These are phyloP conservation scores for Orchestes rusci DNA, from an alignment of 2,888 invertebrate species.

Conservation along the genomic window DNA sequence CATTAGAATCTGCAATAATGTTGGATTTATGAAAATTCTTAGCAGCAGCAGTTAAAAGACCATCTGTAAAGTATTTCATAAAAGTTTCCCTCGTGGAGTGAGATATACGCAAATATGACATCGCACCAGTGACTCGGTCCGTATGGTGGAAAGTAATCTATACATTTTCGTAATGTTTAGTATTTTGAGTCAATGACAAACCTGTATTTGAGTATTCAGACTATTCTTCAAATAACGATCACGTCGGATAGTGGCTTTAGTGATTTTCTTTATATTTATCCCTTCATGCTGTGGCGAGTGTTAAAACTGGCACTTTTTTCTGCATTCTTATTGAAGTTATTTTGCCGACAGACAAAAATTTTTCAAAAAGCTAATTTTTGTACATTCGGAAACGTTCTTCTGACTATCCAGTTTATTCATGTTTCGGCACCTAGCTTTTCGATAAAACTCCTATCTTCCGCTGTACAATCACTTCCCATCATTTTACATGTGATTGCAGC, in stretches of 20 bases:
- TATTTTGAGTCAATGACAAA: not conserved
- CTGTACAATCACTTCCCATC: not conserved
- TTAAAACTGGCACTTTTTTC: conserved; percentile 6
- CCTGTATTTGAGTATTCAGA: conserved; percentile 3
- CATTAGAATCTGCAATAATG: no score
- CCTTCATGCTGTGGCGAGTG: conserved; percentile 4
- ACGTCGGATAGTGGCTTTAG: not conserved
- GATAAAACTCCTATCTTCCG: conserved; percentile 7
- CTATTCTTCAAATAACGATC: not conserved
- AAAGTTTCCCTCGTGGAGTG: no score
- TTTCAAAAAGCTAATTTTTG: conserved; percentile 7
- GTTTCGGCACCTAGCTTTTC: conserved; percentile 10
- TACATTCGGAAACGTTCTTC: conserved; percentile 1
- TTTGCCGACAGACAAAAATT: conserved; percentile 9
- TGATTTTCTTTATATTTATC: conserved; percentile 3
- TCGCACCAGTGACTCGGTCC: no score
- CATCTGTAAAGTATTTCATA: no score
- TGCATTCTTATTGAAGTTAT: conserved; percentile 9
- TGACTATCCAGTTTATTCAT: conserved; percentile 9
- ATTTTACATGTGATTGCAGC: not conserved
- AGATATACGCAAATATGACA: no score
- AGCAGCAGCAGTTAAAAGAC: no score
- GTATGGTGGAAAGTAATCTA: not conserved
- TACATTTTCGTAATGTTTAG: not conserved
- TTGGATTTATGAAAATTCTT: no score